phyloP scores from a whole-genome alignment of 2,888 invertebrate genomes.

The Subacronicta megacephala region DNA sequence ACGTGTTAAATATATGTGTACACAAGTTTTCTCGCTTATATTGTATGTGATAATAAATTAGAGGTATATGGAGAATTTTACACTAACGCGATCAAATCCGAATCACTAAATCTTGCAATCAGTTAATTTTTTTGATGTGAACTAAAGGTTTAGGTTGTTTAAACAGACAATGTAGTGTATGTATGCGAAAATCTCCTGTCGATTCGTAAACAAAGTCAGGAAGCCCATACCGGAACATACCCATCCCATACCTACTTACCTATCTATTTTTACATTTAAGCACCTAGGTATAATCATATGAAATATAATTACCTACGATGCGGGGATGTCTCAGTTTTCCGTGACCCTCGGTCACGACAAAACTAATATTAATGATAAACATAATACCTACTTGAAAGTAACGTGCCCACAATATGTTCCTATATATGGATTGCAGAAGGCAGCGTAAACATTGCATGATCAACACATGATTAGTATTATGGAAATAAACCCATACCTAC shows the following conservation, averaged over 20 bases:
- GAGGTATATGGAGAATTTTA: constrained; percentile 7
- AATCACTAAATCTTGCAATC: constrained; percentile 3
- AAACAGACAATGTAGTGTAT: not conserved
- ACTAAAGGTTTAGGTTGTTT: constrained; percentile 1
- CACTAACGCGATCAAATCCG: constrained; percentile 11
- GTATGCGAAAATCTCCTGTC: not conserved
- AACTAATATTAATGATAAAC: constrained; percentile 52
- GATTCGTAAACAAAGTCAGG: constrained; percentile 11
- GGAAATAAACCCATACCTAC: constrained; percentile 13
- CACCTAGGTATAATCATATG: constrained; percentile 10
- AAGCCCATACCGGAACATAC: constrained; percentile 15
- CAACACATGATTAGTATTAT: constrained; percentile 16
- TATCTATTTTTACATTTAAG: not conserved
- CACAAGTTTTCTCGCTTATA: constrained; percentile 27
- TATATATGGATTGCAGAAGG: not conserved
- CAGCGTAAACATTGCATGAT: constrained; percentile 21
- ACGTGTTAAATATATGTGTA: constrained; percentile 38
- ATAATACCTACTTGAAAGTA: constrained; percentile 30
- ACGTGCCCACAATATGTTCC: not conserved
- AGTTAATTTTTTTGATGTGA: constrained; percentile 1
- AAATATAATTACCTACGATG: constrained; percentile 14
- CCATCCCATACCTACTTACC: constrained; percentile 1
- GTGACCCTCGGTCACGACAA: constrained; percentile 47
- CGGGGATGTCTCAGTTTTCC: constrained; percentile 39
- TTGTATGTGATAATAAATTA: constrained; percentile 32